Percentiles rank a stretch among this genome's conserved stretches.
Conservation (phyloP, 2,113 vertebrate genomes). For the Phycodurus eques region DNA sequence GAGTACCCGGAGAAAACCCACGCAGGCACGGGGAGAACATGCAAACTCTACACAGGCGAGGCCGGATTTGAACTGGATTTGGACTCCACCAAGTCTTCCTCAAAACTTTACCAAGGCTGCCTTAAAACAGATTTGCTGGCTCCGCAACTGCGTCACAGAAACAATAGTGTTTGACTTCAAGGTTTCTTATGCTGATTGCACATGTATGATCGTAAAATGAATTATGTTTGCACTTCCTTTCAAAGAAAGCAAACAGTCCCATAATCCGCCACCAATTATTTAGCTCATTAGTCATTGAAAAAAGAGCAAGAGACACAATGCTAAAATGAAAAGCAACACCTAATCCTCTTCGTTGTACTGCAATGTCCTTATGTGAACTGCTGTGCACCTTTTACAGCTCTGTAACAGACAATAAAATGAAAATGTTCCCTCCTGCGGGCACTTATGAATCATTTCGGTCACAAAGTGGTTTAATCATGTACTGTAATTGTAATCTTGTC, state of each 20-base stretch:
- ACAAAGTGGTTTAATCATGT: constrained; percentile 51
- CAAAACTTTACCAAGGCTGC: no score
- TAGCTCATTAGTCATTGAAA: constrained; percentile 15
- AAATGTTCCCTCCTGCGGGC: constrained; percentile 23
- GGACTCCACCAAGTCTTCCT: no score
- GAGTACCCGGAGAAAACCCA: no score
- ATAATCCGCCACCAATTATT: not conserved
- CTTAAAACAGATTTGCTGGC: no score
- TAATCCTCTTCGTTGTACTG: constrained; percentile 17
- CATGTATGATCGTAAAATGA: no score
- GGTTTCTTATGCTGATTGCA: no score
- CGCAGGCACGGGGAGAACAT: no score
- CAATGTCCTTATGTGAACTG: constrained; percentile 29
- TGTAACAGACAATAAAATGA: constrained; percentile 34
- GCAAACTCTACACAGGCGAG: no score
- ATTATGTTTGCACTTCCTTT: no score
- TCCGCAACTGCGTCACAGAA: no score
- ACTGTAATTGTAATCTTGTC: constrained; percentile 52
- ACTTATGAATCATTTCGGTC: constrained; percentile 51
- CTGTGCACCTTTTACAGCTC: constrained; percentile 35
- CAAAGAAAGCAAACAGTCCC: not conserved
- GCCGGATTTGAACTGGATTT: no score
- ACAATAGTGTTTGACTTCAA: no score
- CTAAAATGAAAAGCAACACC: constrained; percentile 10
- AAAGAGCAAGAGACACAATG: constrained; percentile 21